These are phyloP conservation scores for Glareola pratincola DNA, from an alignment of 2,113 vertebrate species.

Conservation along the genomic window DNA sequence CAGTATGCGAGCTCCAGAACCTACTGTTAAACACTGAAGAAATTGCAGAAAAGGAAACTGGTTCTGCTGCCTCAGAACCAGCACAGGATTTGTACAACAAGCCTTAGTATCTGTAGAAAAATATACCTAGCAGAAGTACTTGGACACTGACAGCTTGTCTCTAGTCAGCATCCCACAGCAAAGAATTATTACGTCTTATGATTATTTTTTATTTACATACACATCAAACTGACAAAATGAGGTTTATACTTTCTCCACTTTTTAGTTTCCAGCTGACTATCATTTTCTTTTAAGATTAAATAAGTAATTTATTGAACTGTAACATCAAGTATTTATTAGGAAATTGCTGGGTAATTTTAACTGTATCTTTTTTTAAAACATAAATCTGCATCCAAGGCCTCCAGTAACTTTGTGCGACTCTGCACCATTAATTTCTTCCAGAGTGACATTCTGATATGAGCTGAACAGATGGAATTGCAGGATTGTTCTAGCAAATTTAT, in stretches of 20 bases:
- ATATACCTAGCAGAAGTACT: background rate
- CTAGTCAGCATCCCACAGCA: constrained; percentile 35
- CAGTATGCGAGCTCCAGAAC: background rate
- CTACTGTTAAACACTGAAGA: background rate
- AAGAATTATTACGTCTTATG: constrained; percentile 26
- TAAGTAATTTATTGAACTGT: constrained; percentile 61
- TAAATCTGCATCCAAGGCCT: constrained; percentile 76
- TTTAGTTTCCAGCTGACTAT: constrained; percentile 66
- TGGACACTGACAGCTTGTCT: background rate
- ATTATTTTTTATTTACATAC: constrained; percentile 72
- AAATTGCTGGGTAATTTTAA: constrained; percentile 69
- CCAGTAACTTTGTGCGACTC: constrained; percentile 82
- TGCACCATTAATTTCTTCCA: constrained; percentile 87
- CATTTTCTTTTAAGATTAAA: constrained; percentile 68
- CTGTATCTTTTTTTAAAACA: constrained; percentile 61
- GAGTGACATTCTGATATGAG: constrained; percentile 93
- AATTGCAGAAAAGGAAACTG: background rate
- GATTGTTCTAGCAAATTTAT: constrained; percentile 98
- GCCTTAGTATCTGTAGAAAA: background rate
- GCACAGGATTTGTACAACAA: background rate
- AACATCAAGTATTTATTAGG: constrained; percentile 67
- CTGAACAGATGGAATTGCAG: constrained; percentile 97
- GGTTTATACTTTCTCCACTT: constrained; percentile 34
- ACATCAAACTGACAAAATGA: constrained; percentile 57
- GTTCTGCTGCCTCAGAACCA: background rate